Evolutionary conservation across 2,797 vertebrate species (phyloP).

Genomic region (Pseudochirops corinnae): DNA sequence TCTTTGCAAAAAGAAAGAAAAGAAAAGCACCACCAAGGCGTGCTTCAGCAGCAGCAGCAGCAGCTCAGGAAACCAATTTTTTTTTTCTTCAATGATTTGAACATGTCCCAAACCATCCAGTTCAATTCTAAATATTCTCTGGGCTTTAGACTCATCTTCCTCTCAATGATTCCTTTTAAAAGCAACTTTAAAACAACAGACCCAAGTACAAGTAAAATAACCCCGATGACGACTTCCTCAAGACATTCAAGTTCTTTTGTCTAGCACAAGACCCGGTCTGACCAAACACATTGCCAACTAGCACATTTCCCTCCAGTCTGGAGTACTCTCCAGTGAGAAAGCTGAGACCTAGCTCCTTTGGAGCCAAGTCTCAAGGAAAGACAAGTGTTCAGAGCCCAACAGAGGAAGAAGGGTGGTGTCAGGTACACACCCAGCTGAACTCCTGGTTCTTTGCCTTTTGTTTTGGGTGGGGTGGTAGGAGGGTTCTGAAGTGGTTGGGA

Average conservation of each 20-base stretch:
- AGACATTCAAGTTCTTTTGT: not conserved
- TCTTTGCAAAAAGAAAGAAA: conserved; percentile 62
- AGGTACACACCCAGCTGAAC: not conserved
- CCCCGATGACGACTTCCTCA: not conserved
- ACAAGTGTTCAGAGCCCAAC: not conserved
- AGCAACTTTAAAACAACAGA: not conserved
- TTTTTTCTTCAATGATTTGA: not conserved
- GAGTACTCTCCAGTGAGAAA: not conserved
- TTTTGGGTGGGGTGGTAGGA: not conserved
- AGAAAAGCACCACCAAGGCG: conserved; percentile 76
- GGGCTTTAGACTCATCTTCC: conserved; percentile 35
- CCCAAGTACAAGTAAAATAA: conserved; percentile 3
- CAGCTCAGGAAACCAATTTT: not conserved
- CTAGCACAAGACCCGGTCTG: not conserved
- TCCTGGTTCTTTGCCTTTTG: not conserved
- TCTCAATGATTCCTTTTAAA: conserved; percentile 9
- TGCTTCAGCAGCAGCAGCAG: conserved; percentile 77
- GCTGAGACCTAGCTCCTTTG: not conserved
- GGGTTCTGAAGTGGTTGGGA: not conserved
- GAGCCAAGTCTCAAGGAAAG: not conserved
- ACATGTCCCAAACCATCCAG: conserved; percentile 14
- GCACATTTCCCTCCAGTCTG: conserved; percentile 31
- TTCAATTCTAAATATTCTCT: conserved; percentile 42
- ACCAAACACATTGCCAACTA: not conserved
- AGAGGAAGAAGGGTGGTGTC: not conserved